These are phyloP conservation scores for Drosophila antonietae DNA, from an alignment of 2,888 invertebrate genomes.

Conservation along the genomic window DNA sequence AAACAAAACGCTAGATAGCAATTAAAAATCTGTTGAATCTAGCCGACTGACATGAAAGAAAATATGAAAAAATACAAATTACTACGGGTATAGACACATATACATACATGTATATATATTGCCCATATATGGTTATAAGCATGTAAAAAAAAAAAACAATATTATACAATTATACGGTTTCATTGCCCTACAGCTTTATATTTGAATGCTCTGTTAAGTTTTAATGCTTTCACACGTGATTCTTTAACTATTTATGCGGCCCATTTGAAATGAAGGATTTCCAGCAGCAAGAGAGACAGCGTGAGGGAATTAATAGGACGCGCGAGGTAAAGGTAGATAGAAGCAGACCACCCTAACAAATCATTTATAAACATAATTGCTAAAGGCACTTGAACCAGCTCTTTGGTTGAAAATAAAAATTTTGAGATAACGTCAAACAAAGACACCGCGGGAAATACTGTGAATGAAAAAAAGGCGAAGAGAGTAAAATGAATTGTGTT, in stretches of 20 bases:
- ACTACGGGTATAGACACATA: slow-evolving; percentile 10
- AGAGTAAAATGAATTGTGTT: slow-evolving; percentile 29
- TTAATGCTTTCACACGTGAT: slow-evolving; percentile 75
- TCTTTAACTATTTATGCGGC: slow-evolving; percentile 55
- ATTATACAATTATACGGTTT: slow-evolving; percentile 36
- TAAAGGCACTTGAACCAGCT: slow-evolving; percentile 46
- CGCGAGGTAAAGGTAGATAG: background rate
- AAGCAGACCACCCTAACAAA: slow-evolving; percentile 74
- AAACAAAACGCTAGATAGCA: slow-evolving; percentile 54
- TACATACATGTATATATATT: background rate
- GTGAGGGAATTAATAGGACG: background rate
- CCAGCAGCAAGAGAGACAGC: background rate
- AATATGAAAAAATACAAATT: slow-evolving; percentile 28
- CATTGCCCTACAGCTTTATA: slow-evolving; percentile 28
- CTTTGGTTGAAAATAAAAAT: slow-evolving; percentile 30
- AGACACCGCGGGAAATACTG: slow-evolving; percentile 66
- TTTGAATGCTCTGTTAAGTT: slow-evolving; percentile 56
- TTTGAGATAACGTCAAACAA: slow-evolving; percentile 39
- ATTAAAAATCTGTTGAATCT: slow-evolving; percentile 73
- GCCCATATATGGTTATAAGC: slow-evolving; percentile 1
- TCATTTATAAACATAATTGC: slow-evolving; percentile 75
- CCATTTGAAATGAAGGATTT: slow-evolving; percentile 67
- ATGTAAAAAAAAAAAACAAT: background rate
- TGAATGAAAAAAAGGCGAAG: slow-evolving; percentile 47
- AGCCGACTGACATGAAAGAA: slow-evolving; percentile 61